Base-by-base conservation (phyloP, 30 jellyfish, hydroid and myxozoan genomes). In the Phacellophora camtschatica region DNA sequence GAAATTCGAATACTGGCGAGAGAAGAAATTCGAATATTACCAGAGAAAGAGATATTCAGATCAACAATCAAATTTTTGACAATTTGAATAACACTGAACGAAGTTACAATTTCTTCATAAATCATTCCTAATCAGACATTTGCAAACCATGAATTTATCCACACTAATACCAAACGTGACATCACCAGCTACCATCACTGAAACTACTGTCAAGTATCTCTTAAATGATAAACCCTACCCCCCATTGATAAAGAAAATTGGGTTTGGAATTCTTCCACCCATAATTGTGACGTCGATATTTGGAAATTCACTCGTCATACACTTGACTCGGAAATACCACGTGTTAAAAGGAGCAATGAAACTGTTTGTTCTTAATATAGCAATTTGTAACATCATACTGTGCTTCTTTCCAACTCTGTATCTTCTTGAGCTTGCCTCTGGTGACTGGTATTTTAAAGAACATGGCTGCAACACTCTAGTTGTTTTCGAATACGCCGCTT, bases 221-320 rank as follows among this genome's bases (percentile, higher is more conserved):
- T 3, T 11, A 3, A 82, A 74, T 5, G 89, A 77, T 33, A 77
- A 45, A 25, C 89, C 89, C 13, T 77, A 77, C 59, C 89, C 89
- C 16, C 66, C 82, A 15, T 12, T 61, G 16, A 68, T 77, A 62
- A 77, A 77, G 75, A 59, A 61, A 64, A 59, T 77, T 45, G 89
- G 89, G 18, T 62, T 77, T 51, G 25, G 74, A 22, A 34, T 62
- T 7, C 57, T 77, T 16, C 89, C 89, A 27, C 15, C 46, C n/a
- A 77, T 77, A 0, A 77, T 77, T 20, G 37, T 77, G 16, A 4
- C 51, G 5, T 59, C 89, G 29, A 16, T 77, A 45, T 25, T 77
- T 50, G 82, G 89, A 22, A 77, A 77, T 29, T 77, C 89, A 1
- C 66, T 77, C 71, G 89, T 77, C 66, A 77, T 77, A 9, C 89